Evolutionary conservation across 30 jellyfish, hydroid and myxozoan genomes (phyloP), one percentile per base, ranked within the genome.

Genomic region (Turritopsis rubra): DNA sequence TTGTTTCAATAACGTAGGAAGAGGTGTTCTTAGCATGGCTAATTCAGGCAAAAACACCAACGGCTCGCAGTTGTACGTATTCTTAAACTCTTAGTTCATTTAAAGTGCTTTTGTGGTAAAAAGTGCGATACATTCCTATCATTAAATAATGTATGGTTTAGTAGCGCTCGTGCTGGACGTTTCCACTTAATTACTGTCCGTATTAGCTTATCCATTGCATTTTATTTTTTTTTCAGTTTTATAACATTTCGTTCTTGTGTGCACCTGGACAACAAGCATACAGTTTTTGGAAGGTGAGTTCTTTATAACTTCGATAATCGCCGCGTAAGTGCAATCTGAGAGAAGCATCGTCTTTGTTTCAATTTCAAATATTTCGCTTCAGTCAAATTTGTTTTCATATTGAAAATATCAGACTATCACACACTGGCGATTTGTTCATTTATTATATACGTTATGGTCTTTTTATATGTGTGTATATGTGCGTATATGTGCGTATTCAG

Each of bases 21-120:
- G 99, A n/a, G 99, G 99, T 19, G 70, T 95, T 4, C 70, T 95
- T 18, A 89, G 97, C 88, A 95, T 95, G 99, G 99, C 99, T 24
- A 95, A 95, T 80, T 84, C 96, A 52, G 97, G 99, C 19, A 86
- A 90, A 84, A 89, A 95, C 78, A 74, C 93, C 28, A 95, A 95
- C 65, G 95, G 92, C 30, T 95, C 99, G 25, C 99, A 95, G 84
- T 95, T 95, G 96, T 88, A 85, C 24, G 89, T 88, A 1, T 18
- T 78, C 26, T n/a, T n/a, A n/a, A n/a, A n/a, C n/a, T n/a, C n/a
- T n/a, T n/a, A n/a, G n/a, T n/a, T n/a, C n/a, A n/a, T n/a, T n/a
- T n/a, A n/a, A n/a, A n/a, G n/a, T n/a, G n/a, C n/a, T n/a, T n/a
- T n/a, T n/a, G n/a, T n/a, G n/a, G n/a, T n/a, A n/a, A n/a, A n/a